phyloP scores from a whole-genome alignment of 2,888 invertebrate species.

The Eupithecia subfuscata region DNA sequence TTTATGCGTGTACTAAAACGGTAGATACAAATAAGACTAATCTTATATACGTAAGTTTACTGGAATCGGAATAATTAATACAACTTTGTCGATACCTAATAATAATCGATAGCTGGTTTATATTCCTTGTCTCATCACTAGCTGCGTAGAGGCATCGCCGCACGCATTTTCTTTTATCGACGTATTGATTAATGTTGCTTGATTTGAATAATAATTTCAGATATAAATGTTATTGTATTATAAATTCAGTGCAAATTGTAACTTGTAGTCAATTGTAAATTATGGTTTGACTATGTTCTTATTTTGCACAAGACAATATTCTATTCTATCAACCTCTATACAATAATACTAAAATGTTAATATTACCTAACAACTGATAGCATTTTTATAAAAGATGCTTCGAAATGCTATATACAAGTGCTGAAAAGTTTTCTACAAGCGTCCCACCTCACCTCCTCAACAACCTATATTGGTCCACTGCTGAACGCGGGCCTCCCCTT shows the following conservation, averaged over 20 bases:
- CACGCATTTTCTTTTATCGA: slow-evolving; percentile 82
- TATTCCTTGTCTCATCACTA: slow-evolving; percentile 50
- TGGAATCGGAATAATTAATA: background rate
- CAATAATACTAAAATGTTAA: background rate
- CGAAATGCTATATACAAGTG: no score
- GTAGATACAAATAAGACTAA: no score
- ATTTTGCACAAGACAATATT: slow-evolving; percentile 6
- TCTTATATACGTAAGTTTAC: no score
- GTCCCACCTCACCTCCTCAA: no score
- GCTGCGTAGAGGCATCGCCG: slow-evolving; percentile 72
- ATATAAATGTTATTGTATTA: slow-evolving; percentile 83
- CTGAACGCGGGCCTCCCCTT: no score
- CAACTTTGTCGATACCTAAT: background rate
- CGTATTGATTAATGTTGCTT: slow-evolving; percentile 81
- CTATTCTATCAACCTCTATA: background rate
- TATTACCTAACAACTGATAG: no score
- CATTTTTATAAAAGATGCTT: no score
- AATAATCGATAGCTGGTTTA: slow-evolving; percentile 28
- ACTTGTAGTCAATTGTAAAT: slow-evolving; percentile 68
- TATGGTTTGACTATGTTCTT: slow-evolving; percentile 38
- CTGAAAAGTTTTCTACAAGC: no score
- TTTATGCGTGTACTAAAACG: no score
- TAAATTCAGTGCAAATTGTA: slow-evolving; percentile 84
- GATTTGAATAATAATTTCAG: slow-evolving; percentile 84
- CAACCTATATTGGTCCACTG: no score